A percentile compares a stretch with the other conserved stretches of the same genome.
Conservation (phyloP, 2,113 vertebrate genomes). For the Neolamprologus ventralis region DNA sequence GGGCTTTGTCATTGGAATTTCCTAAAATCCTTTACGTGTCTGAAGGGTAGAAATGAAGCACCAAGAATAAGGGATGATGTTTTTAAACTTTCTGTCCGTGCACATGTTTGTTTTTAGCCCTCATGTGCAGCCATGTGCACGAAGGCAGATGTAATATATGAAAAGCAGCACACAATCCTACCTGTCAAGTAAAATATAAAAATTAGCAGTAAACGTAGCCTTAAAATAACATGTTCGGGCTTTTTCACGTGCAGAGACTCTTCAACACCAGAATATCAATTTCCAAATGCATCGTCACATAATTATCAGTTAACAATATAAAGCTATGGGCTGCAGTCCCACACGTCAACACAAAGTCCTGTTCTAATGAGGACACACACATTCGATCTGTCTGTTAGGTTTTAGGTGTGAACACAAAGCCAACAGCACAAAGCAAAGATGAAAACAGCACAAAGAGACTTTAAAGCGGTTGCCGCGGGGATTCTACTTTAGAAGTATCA, state of each 20-base stretch:
- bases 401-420: neutral
- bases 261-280: neutral
- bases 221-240: neutral
- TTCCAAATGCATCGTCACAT: neutral
- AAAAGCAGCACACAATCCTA: neutral
- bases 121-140: neutral
- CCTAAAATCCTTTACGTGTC: neutral
- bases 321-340: neutral
- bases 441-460: neutral
- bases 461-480: fast-evolving
- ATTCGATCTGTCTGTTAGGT: neutral
- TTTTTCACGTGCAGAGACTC: neutral
- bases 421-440: neutral
- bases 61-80: neutral
- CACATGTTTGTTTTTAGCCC: neutral
- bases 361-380: neutral
- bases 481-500: neutral
- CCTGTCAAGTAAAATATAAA: neutral
- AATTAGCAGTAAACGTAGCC: fast-evolving
- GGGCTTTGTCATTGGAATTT: neutral
- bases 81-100: neutral
- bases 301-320: neutral
- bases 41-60: neutral
- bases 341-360: neutral
- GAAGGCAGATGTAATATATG: neutral